Evolutionary conservation across 2,888 invertebrate genomes (phyloP).

Genomic region (Acronicta aceris): DNA sequence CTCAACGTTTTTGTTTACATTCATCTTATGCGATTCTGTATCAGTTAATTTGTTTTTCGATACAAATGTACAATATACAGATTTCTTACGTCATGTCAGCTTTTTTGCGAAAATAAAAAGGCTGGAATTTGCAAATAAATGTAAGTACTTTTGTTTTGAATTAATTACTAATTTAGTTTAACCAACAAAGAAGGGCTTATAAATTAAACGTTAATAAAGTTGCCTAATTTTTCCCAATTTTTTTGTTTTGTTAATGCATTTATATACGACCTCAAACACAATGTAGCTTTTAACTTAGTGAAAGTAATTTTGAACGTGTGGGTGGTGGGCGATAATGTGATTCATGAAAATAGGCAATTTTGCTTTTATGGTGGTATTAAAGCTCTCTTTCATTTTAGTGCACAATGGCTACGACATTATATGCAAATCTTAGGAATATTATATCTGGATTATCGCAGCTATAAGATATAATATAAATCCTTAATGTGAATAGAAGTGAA

Average conservation of each 20-base stretch:
- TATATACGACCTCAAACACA: slow-evolving; percentile 25
- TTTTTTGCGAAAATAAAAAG: slow-evolving; percentile 21
- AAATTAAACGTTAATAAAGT: slow-evolving; percentile 8
- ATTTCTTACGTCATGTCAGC: slow-evolving; percentile 17
- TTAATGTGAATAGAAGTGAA: neutral
- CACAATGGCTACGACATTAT: slow-evolving; percentile 55
- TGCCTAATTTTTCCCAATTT: slow-evolving; percentile 6
- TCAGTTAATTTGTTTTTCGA: slow-evolving; percentile 44
- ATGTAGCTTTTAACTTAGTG: slow-evolving; percentile 42
- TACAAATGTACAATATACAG: slow-evolving; percentile 30
- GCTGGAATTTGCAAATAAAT: slow-evolving; percentile 19
- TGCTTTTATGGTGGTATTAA: slow-evolving; percentile 69
- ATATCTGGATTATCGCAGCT: slow-evolving; percentile 17
- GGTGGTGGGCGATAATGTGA: slow-evolving; percentile 64
- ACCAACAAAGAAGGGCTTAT: too few species aligned
- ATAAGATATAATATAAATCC: slow-evolving; percentile 14
- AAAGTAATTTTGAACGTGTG: slow-evolving; percentile 65
- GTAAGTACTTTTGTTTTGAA: too few species aligned
- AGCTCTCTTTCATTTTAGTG: slow-evolving; percentile 63
- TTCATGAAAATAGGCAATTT: slow-evolving; percentile 69
- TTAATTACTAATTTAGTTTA: too few species aligned
- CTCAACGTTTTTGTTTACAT: slow-evolving; percentile 62
- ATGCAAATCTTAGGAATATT: slow-evolving; percentile 37
- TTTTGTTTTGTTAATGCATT: slow-evolving; percentile 28
- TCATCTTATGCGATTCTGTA: slow-evolving; percentile 43